Percentiles rank a stretch among this genome's conserved stretches.
These are phyloP conservation scores for Tiliacea citrago DNA, from an alignment of 2,888 invertebrate genomes.

Conservation along the genomic window DNA sequence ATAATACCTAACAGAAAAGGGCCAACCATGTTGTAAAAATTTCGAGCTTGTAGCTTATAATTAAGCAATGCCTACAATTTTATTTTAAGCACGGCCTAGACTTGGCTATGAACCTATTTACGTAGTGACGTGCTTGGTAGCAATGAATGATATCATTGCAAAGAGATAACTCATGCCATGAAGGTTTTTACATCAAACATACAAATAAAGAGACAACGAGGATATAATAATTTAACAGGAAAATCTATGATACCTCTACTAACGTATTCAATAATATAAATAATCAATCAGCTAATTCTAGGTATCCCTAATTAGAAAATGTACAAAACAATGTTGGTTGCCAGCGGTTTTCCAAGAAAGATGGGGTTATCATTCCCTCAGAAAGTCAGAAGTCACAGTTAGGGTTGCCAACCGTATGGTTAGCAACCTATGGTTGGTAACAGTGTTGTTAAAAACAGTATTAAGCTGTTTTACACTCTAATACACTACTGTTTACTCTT, in stretches of 20 bases:
- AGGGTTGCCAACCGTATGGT: no score
- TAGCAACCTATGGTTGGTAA: no score
- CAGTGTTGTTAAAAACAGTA: no score
- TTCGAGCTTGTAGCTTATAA: constrained; percentile 48
- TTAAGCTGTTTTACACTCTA: no score
- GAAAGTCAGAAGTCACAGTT: background rate
- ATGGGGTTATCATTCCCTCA: background rate
- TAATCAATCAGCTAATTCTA: background rate
- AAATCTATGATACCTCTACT: background rate
- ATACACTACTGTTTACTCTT: no score
- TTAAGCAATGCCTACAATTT: constrained; percentile 50
- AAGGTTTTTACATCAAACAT: constrained; percentile 35
- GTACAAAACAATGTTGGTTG: background rate
- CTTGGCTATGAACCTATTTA: constrained; percentile 26
- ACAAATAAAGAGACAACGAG: constrained; percentile 18
- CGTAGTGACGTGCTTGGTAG: constrained; percentile 49
- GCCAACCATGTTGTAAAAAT: constrained; percentile 60
- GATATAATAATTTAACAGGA: background rate
- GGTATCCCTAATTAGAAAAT: background rate
- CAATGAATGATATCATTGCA: constrained; percentile 54
- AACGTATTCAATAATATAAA: background rate
- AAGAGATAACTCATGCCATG: constrained; percentile 38
- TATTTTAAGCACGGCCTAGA: constrained; percentile 49
- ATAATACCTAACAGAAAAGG: constrained; percentile 64
- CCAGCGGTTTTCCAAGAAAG: background rate